phyloP scores from a whole-genome alignment of 2,113 vertebrate species.

The Ibidorhyncha struthersii region DNA sequence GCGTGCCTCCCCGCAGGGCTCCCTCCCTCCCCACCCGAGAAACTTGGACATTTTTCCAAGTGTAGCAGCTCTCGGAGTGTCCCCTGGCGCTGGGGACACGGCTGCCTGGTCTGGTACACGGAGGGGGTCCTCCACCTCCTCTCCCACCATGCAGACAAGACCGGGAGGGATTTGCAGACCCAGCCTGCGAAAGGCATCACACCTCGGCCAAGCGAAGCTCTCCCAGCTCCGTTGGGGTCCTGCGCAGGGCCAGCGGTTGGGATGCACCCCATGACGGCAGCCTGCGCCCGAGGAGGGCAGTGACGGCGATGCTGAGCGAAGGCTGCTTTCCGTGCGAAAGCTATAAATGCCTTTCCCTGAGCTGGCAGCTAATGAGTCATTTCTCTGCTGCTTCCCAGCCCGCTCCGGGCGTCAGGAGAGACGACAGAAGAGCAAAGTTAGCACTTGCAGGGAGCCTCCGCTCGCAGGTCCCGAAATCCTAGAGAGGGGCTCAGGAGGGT shows the following conservation, averaged over 20 bases:
- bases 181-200: fast-evolving
- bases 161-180: background rate
- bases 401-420: background rate
- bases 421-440: background rate
- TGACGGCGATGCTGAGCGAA: background rate
- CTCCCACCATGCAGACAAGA: background rate
- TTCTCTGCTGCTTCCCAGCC: slow-evolving; percentile 25
- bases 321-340: background rate
- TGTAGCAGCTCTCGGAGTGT: background rate
- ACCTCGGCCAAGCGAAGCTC: fast-evolving
- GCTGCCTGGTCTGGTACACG: fast-evolving
- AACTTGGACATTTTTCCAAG: fast-evolving
- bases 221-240: background rate
- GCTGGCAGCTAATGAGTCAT: slow-evolving; percentile 57
- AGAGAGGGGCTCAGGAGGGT: background rate
- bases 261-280: fast-evolving
- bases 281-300: fast-evolving
- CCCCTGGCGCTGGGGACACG: background rate
- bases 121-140: background rate
- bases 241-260: fast-evolving
- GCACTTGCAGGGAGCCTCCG: background rate
- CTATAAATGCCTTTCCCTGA: slow-evolving; percentile 25
- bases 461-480: background rate
- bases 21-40: background rate
- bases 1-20: background rate